Base-by-base conservation (phyloP, 1,140 invertebrate species). In the Doryteuthis pealeii region DNA sequence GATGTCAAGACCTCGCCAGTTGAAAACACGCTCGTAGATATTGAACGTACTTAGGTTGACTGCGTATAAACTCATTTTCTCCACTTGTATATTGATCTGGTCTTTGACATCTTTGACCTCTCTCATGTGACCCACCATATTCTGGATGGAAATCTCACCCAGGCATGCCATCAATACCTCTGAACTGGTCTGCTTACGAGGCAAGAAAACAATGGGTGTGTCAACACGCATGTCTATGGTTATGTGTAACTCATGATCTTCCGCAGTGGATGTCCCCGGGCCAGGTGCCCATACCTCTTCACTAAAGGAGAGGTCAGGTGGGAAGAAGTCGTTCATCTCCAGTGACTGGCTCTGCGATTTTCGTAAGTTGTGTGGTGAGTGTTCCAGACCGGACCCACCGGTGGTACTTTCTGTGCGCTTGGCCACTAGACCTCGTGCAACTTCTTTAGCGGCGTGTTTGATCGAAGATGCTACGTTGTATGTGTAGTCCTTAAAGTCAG, bases 81-180 rank as follows among this genome's bases (percentile, higher is more conserved):
- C 89, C 31, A 97, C 91, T 86, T 94, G 91, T 82, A 93, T 86
- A 43, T 76, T 78, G 35, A 87, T 74, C 66, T 77, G 78, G 66
- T 82, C 78, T 12, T 74, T 66, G 70, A 70, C 73, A 71, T 76
- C 70, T 70, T 71, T 35, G 35, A 72, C 33, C 62, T 30, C 22
- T 31, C 73, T 35, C 66, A 45, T n/a, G 31, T 71, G 1, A 68
- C n/a, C 2, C 35, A 58, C 12, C 70, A 73, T 79, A 70, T 89
- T 88, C 70, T 80, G 83, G 22, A 96, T 88, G 31, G 91, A 92
- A 82, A 98, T 97, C 83, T 94, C 93, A 40, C 96, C 96, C 68
- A 99, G 90, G 89, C 97, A 95, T n/a, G 94, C 94, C 22, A 98
- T 94, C 70, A 97, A 91, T 30, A 97, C 95, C 83, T 96, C 91